Base-by-base conservation (phyloP, 2,113 vertebrate genomes). In the Pluvianellus socialis region DNA sequence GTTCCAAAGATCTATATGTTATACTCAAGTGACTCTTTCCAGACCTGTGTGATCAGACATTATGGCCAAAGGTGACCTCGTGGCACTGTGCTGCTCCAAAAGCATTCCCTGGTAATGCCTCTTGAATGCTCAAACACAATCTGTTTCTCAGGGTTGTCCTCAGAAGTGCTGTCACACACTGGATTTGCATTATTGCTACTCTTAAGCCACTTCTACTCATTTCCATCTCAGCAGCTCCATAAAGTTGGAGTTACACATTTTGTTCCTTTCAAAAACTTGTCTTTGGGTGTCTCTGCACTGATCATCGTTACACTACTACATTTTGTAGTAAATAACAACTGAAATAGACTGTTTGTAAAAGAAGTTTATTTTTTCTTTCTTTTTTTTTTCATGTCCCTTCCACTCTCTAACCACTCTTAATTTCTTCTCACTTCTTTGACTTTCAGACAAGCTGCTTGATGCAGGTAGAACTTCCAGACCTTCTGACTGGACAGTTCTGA, bases 361-460 rank as follows among this genome's bases (percentile, higher is more conserved):
- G 0, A 66, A 66, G 1, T 33, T 52, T 23, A 4, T 0, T 22
- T 15, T 33, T 6, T 42, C 49, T 62, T 35, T 9, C 2, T 40
- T 52, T 7, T 27, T 24, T 55, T 44, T 55, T n/a, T n/a, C n/a
- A n/a, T n/a, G n/a, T n/a, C n/a, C n/a, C n/a, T n/a, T n/a, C n/a
- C n/a, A n/a, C n/a, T 19, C 17, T 83, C 35, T 75, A 72, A 63
- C 7, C 1, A 11, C 33, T 83, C 9, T 10, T 58, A 22, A 35
- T 71, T 89, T 65, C 14, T 65, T 89, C 49, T 62, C 16, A 70
- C 24, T 66, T 84, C 56, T 58, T 52, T 47, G 27, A 74, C 3
- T 65, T 89, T 38, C 63, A 70, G 11, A 26, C 18, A 40, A 47
- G 7, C 4, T 45, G 3, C 8, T n/a, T 27, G 6, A 58, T n/a